A percentile compares a stretch with the other conserved stretches of the same genome.
Conservation (phyloP, 2,888 invertebrate genomes). For the Empis stercorea region DNA sequence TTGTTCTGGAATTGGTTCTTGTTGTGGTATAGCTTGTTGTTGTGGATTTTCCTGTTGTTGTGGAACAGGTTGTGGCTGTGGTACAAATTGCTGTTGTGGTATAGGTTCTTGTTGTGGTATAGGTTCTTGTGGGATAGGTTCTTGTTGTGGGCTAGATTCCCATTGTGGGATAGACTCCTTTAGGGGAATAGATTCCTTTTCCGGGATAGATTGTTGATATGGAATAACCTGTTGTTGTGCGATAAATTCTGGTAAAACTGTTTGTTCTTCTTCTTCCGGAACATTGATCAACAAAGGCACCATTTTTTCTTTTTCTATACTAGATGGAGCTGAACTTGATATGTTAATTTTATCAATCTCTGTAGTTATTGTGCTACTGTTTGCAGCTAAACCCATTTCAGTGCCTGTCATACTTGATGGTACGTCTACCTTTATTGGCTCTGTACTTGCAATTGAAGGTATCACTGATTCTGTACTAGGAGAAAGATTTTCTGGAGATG, state of each 20-base stretch:
- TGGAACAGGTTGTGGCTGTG: no score
- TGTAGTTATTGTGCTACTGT: constrained; percentile 1
- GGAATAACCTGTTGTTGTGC: background rate
- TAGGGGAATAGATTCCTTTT: no score
- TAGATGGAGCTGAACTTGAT: constrained; percentile 8
- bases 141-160: background rate
- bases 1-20: background rate
- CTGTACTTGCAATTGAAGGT: no score
- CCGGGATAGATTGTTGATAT: background rate
- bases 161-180: no score
- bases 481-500: background rate
- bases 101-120: no score
- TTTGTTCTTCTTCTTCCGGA: constrained; percentile 24
- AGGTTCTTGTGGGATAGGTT: constrained; percentile 1
- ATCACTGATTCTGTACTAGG: constrained; percentile 2
- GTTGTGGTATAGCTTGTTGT: background rate
- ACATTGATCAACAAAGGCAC: constrained; percentile 30
- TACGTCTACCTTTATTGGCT: no score
- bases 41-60: no score
- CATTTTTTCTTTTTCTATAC: no score
- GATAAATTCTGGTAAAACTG: background rate
- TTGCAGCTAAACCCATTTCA: constrained; percentile 2
- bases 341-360: constrained; percentile 6
- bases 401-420: constrained; percentile 21
- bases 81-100: no score